phyloP scores from a whole-genome alignment of 2,797 vertebrate species.

The Myioborus miniatus region DNA sequence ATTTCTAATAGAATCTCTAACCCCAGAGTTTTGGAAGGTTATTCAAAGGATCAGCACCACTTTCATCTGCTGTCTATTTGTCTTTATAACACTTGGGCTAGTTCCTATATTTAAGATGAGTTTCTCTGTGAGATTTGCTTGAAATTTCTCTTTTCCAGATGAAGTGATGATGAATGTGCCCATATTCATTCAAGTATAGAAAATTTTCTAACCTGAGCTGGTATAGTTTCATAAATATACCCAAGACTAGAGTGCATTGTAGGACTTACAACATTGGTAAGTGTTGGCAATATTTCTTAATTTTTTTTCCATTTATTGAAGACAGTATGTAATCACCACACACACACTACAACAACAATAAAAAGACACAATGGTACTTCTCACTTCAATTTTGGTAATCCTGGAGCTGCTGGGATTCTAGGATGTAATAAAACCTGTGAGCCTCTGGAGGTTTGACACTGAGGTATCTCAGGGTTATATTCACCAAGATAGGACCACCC shows the following conservation, averaged over 20 bases:
- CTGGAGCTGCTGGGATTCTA: not conserved
- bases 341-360: not conserved
- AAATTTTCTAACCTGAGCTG: not conserved
- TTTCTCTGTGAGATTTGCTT: not conserved
- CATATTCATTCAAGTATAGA: not conserved
- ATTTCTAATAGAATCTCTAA: not conserved
- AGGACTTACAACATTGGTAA: not conserved
- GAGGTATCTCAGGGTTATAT: not conserved
- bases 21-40: not conserved
- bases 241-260: not conserved
- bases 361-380: fast-evolving
- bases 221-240: not conserved
- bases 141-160: not conserved
- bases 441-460: not conserved
- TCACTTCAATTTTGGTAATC: not conserved
- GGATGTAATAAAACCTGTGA: not conserved
- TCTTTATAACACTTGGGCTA: not conserved
- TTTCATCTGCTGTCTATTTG: not conserved
- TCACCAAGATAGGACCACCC: fast-evolving
- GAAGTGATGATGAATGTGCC: not conserved
- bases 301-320: not conserved
- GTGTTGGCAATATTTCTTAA: not conserved
- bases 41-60: not conserved
- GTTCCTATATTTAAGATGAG: fast-evolving
- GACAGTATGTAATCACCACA: not conserved